phyloP scores from a whole-genome alignment of 2,888 invertebrate species.

The Clanis bilineata region DNA sequence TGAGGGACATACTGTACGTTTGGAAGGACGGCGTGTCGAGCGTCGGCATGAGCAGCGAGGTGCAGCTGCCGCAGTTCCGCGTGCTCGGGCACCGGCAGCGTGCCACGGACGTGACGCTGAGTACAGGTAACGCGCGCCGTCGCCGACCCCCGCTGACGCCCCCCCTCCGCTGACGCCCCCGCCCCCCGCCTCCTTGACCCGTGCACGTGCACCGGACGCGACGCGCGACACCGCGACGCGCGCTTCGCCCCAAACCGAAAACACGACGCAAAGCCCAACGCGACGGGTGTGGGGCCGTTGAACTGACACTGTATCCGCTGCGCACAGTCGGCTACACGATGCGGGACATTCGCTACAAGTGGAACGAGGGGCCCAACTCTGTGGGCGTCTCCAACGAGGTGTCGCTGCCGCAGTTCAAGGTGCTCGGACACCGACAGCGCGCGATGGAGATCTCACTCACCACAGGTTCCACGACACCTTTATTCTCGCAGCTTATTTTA shows the following conservation, averaged over 20 bases:
- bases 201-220: conserved; percentile 96
- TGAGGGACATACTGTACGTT: conserved; percentile 94
- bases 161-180: conserved; percentile 24
- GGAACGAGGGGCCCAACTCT: conserved; percentile 95
- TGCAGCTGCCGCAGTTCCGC: conserved; percentile 96
- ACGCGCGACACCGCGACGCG: conserved; percentile 36
- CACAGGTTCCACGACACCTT: conserved; percentile 85
- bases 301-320: conserved; percentile 40
- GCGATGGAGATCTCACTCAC: conserved; percentile 96
- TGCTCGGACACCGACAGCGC: conserved; percentile 95
- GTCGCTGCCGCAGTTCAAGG: conserved; percentile 97
- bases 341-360: conserved; percentile 97
- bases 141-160: conserved; percentile 12
- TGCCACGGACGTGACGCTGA: conserved; percentile 93
- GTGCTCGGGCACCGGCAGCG: conserved; percentile 96
- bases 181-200: conserved; percentile 60
- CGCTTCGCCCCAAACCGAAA: conserved; percentile 28
- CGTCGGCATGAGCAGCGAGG: conserved; percentile 94
- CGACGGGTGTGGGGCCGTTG: conserved; percentile 44
- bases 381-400: conserved; percentile 96
- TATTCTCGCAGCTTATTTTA: background rate
- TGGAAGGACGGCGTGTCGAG: conserved; percentile 94
- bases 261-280: conserved; percentile 40
- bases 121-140: conserved; percentile 88
- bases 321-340: conserved; percentile 95